Evolutionary conservation across 2,888 invertebrate genomes (phyloP).

Genomic region (Drosophila algonquin): DNA sequence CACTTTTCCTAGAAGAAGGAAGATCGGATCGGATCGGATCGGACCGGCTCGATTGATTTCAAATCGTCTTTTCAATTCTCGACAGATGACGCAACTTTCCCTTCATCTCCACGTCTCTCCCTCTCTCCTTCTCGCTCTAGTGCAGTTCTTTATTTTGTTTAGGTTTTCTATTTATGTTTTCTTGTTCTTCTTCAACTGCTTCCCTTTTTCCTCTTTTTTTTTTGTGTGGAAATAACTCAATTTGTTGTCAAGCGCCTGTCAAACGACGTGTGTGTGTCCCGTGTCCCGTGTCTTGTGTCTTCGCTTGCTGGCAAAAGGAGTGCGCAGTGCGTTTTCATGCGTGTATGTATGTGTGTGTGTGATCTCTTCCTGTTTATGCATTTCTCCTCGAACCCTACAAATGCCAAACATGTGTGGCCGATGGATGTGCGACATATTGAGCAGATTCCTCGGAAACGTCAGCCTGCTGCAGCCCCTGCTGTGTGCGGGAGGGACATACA

Average conservation of each 20-base stretch:
- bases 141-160: slow-evolving; percentile 16
- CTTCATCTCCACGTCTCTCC: background rate
- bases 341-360: background rate
- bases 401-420: slow-evolving; percentile 67
- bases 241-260: slow-evolving; percentile 37
- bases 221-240: slow-evolving; percentile 26
- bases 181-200: slow-evolving; percentile 7
- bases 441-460: slow-evolving; percentile 31
- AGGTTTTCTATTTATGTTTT: slow-evolving; percentile 13
- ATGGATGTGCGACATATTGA: slow-evolving; percentile 58
- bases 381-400: slow-evolving; percentile 46
- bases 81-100: slow-evolving; percentile 28
- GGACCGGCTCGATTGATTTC: background rate
- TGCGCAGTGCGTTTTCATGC: background rate
- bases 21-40: background rate
- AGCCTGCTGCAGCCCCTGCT: slow-evolving; percentile 8
- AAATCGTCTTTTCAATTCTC: slow-evolving; percentile 5
- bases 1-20: background rate
- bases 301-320: slow-evolving; percentile 2
- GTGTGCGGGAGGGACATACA: background rate
- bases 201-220: slow-evolving; percentile 10
- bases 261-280: slow-evolving; percentile 19
- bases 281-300: background rate
- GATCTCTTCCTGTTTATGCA: slow-evolving; percentile 41
- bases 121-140: background rate